A percentile compares a stretch with the other conserved stretches of the same genome.
Evolutionary conservation across 1,140 invertebrate species (phyloP).

Genomic region (Penaeus vannamei): DNA sequence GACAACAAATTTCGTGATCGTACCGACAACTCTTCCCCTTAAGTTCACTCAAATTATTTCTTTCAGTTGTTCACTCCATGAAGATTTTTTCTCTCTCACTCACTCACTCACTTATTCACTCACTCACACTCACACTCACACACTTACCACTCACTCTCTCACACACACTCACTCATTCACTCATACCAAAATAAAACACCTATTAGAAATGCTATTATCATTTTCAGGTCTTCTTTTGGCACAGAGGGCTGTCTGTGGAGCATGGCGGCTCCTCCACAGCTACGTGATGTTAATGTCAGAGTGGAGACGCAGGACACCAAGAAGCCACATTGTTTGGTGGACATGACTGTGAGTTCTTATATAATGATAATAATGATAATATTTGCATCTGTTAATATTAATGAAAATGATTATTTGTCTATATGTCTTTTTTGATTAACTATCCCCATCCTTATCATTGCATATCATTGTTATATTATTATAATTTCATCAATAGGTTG

Average conservation of each 20-base stretch:
- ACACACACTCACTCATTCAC: not conserved
- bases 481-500: not conserved
- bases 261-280: conserved; percentile 7
- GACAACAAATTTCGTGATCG: too few species aligned
- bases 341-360: conserved; percentile 43
- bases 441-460: not conserved
- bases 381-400: too few species aligned
- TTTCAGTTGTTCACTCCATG: too few species aligned
- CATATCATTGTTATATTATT: not conserved
- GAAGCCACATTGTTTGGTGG: conserved; percentile 34
- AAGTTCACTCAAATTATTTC: too few species aligned
- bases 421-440: too few species aligned
- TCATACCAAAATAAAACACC: not conserved
- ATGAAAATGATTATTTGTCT: too few species aligned
- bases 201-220: not conserved
- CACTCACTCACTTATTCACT: not conserved
- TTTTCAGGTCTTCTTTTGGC: not conserved
- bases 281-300: not conserved
- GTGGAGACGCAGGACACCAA: not conserved
- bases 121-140: not conserved
- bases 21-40: too few species aligned
- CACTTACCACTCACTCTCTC: not conserved
- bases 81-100: not conserved
- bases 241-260: conserved; percentile 10
- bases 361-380: too few species aligned